Base-by-base conservation (phyloP, 2,888 invertebrate species). In the Catocala fraxini region DNA sequence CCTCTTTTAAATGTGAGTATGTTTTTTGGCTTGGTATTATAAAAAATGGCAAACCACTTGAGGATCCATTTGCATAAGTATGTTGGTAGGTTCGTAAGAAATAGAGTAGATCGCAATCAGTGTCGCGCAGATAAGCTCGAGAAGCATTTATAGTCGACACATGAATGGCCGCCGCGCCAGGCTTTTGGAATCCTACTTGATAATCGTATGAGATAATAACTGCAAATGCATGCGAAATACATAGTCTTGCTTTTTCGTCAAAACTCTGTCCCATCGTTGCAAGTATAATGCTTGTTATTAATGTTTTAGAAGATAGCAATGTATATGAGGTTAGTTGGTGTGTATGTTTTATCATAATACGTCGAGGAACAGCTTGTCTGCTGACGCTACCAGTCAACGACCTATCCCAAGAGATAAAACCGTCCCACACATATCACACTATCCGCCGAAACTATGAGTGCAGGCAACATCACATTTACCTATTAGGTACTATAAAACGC, bases 391-490 rank as follows among this genome's bases (percentile, higher is more conserved):
- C 77, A 81, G 83, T 82, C 85, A 82, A 79, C 77, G 84, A 83
- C 81, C 83, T 80, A 81, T 80, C 71, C 67, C 72, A 77, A 77
- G 77, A 84, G 84, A 86, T 84, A 84, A 80, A 76, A 76, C 77
- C 81, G 72, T 80, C 81, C 81, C 76, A 82, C 83, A 74, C 81
- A 64, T 74, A 42, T 39, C 35, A 39, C 6, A 56, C 57, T 76
- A 78, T 78, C 77, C 68, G 63, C 69, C 62, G 62, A 81, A 80
- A 73, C 73, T 74, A 80, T 52, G 55, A 63, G 39, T 46, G 25
- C 42, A 54, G 51, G 49, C 0, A 53, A 47, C 12, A 47, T 53
- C 47, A 51, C 25, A 63, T 62, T 54, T 53, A 61, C 9, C 6
- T 12, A 51, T 12, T 35, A n/a, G n/a, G n/a, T n/a, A n/a, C n/a